A percentile compares a stretch with the other conserved stretches of the same genome.
phyloP scores from a whole-genome alignment of 2,888 invertebrate genomes.

The Troilus luridus region DNA sequence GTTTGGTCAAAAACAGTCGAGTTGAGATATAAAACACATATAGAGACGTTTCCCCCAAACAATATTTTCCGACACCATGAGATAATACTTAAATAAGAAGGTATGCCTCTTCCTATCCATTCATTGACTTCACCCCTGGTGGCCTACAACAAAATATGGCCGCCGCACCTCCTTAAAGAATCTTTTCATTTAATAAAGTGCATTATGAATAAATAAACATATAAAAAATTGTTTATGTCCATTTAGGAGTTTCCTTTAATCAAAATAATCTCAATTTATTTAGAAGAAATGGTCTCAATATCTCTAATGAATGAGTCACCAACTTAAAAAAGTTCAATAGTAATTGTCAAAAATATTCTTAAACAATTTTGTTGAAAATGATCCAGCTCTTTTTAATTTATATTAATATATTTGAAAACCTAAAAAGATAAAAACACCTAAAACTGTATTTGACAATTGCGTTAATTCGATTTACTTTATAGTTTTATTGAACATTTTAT shows the following conservation, averaged over 20 bases:
- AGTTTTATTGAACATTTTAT: neutral
- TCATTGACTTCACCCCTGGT: constrained; percentile 66
- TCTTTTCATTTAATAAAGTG: constrained; percentile 23
- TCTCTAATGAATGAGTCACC: neutral
- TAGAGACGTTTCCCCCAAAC: neutral
- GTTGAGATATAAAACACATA: neutral
- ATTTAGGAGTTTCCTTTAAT: neutral
- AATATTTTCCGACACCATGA: constrained; percentile 19
- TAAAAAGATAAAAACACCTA: no score
- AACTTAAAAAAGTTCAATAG: neutral
- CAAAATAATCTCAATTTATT: neutral
- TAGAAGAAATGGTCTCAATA: neutral
- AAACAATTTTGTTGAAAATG: neutral
- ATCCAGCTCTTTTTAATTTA: neutral
- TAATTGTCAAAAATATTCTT: neutral
- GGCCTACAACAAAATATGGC: constrained; percentile 68
- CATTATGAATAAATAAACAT: neutral
- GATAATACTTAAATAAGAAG: constrained; percentile 17
- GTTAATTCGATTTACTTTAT: neutral
- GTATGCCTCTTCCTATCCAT: constrained; percentile 62
- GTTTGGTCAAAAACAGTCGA: neutral
- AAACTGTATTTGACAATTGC: neutral
- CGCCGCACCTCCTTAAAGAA: constrained; percentile 67
- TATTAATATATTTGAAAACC: neutral
- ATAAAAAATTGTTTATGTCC: neutral